Base-by-base conservation (phyloP, 1,140 invertebrate genomes). In the Aradophagus sp. region DNA sequence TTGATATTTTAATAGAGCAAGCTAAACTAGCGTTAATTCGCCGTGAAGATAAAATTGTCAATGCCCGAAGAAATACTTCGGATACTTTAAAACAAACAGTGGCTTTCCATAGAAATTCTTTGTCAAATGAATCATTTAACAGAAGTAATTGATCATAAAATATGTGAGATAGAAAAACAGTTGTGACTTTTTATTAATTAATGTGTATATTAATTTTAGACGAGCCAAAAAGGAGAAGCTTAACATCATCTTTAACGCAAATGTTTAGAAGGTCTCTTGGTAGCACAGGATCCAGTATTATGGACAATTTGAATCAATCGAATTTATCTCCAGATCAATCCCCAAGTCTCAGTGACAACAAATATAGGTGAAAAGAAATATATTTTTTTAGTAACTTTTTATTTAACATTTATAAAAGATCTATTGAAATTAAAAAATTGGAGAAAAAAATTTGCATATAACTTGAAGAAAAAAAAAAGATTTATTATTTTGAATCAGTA, bases 1-100 rank as follows among this genome's bases (percentile, higher is more conserved):
- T 90, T 13, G 86, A 89, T 16, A 83, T 89, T 48, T 83, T 96
- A 8, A 88, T 94, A 10, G 89, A 90, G 77, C 89, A 92, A 78
- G 94, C 93, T 14, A 88, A 92, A 52, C 85, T 90, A 12, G 93
- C 91, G 80, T 86, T 97, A 20, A 89, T 93, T 11, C 89, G 90
- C 61, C 87, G 93, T 7, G 93, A 95, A 83, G 91, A 93, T 63
- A 88, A 90, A 78, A 81, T 94, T 52, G 87, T 91, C 1, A 92
- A 92, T 74, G 85, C 89, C 7, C 83, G 91, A 55, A 89, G 89
- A 77, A 89, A 88, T 74, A 83, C 80, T n/a, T 85, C 88, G 13
- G 89, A 90, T 41, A 86, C 77, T 10, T 78, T 78, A 5, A 77
- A 80, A 12, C 78, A 81, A 45, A 55, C 55, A n/a, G 63, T 55